Percentiles rank a stretch among this genome's conserved stretches.
Evolutionary conservation across 2,797 vertebrate species (phyloP).

Genomic region (Semotilus atromaculatus): DNA sequence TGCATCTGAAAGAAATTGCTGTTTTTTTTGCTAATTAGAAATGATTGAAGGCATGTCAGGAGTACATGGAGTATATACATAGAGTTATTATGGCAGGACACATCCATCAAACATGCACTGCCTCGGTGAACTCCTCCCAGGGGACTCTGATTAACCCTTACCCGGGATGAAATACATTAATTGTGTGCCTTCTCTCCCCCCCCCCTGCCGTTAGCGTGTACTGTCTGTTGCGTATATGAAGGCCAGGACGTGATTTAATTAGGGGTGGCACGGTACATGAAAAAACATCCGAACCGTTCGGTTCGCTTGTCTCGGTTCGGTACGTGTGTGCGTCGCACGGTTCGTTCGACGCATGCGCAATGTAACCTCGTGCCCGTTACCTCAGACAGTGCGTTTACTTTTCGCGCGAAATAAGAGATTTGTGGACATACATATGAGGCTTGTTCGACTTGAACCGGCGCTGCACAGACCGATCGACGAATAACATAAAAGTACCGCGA

Average conservation of each 20-base stretch:
- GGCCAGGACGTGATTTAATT: slow-evolving; percentile 32
- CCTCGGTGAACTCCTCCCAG: slow-evolving; percentile 1
- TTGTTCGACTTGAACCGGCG: no score
- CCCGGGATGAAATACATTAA: slow-evolving; percentile 27
- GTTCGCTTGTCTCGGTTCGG: no score
- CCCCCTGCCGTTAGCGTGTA: not conserved
- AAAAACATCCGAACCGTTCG: no score
- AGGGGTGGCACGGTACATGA: no score
- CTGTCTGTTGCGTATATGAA: not conserved
- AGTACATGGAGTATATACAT: slow-evolving; percentile 16
- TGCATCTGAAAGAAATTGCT: slow-evolving; percentile 40
- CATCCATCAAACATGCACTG: slow-evolving; percentile 44
- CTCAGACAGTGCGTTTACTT: no score
- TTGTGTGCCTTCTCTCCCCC: not conserved
- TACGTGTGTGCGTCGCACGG: no score
- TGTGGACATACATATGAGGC: no score
- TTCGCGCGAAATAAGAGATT: no score
- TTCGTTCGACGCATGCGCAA: no score
- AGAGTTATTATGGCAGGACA: slow-evolving; percentile 39
- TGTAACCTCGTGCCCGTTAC: no score
- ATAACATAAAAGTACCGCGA: no score
- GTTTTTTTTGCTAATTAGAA: slow-evolving; percentile 53
- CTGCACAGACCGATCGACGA: no score
- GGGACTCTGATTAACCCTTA: slow-evolving; percentile 46
- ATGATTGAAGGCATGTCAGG: slow-evolving; percentile 44